Base-by-base conservation (phyloP, 2,888 invertebrate species). In the Acleris literana region DNA sequence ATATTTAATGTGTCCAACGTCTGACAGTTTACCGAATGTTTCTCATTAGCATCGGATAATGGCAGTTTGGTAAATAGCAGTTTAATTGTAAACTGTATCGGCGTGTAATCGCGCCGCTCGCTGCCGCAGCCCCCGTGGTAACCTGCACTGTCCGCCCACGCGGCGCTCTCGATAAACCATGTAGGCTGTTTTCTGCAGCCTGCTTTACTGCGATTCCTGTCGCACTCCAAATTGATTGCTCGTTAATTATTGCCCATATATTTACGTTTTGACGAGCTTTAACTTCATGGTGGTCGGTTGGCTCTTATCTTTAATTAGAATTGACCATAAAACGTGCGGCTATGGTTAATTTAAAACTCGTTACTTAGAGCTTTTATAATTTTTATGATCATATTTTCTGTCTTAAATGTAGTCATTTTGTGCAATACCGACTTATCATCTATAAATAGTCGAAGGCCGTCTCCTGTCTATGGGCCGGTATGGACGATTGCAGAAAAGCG, bases 101-200 rank as follows among this genome's bases (percentile, higher is more conserved):
- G 71, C 69, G 73, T 73, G 77, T 73, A 81, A 82, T 83, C 81
- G 70, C 71, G 74, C 74, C 69, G 70, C 77, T 80, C 72, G 75
- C 77, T 81, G 78, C 71, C 70, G 74, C 74, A 75, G 76, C 73
- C 76, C 70, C 74, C 72, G 74, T 73, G 82, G 80, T 85, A 86
- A 81, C 77, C 84, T 77, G 70, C 69, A 70, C 78, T 66, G 83
- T 86, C 85, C 85, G 71, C 88, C 88, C 79, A 88, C 89, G 76
- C 72, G 68, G 71, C 51, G 46, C 74, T 57, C 68, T 69, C 74
- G 78, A 76, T 72, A 71, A 73, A 64, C 68, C 71, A 71, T 77
- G 78, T 76, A 76, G 76, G 74, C 71, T 69, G 74, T 71, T 68
- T 63, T 70, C 68, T 59, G 72, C 62, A 70, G 70, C 69, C 71